phyloP scores from a whole-genome alignment of 2,113 vertebrate species.

The Martes martes region DNA sequence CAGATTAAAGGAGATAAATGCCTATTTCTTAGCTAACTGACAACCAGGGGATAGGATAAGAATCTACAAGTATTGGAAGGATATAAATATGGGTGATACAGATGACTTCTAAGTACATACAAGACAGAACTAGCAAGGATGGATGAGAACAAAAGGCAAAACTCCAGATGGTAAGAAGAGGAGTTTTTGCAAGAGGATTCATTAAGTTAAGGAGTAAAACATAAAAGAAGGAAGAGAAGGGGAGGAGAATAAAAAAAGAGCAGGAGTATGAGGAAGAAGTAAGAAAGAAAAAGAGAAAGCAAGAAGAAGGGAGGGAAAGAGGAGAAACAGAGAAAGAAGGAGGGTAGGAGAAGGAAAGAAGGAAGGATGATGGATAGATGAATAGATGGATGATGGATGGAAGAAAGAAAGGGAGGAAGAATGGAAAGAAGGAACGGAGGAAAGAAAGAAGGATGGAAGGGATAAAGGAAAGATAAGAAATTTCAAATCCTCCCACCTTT shows the following conservation, averaged over 20 bases:
- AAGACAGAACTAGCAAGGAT: background rate
- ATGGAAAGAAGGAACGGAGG: background rate
- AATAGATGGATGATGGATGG: background rate
- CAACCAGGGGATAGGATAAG: background rate
- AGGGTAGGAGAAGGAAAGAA: background rate
- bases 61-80: constrained; percentile 15
- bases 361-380: background rate
- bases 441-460: background rate
- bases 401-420: background rate
- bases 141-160: background rate
- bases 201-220: background rate
- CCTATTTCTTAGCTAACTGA: constrained; percentile 28
- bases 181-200: background rate
- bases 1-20: constrained; percentile 66
- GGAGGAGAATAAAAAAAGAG: background rate
- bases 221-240: background rate
- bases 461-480: background rate
- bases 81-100: background rate
- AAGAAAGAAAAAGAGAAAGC: background rate
- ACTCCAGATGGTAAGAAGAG: background rate
- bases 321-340: background rate
- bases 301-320: background rate
- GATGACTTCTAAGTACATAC: background rate
- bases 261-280: background rate
- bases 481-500: background rate